A percentile compares a stretch with the other conserved stretches of the same genome.
These are phyloP conservation scores for Girardia tigrina DNA, from an alignment of 2,888 invertebrate species.

Conservation along the genomic window DNA sequence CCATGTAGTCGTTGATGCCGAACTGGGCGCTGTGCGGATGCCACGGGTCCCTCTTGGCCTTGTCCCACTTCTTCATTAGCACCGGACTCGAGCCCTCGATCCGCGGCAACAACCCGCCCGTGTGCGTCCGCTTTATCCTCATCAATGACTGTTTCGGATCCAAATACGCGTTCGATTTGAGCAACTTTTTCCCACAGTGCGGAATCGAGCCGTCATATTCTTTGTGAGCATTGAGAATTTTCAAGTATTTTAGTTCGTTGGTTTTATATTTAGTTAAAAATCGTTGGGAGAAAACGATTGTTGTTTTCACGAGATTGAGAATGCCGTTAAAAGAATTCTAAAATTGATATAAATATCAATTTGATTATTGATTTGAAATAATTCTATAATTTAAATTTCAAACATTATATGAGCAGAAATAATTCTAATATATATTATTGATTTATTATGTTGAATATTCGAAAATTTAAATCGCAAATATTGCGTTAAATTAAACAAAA, in stretches of 20 bases:
- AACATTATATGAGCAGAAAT: too few species aligned
- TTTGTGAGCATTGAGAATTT: neutral
- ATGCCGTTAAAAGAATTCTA: too few species aligned
- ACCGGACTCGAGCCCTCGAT: slow-evolving; percentile 37
- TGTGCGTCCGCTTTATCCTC: neutral
- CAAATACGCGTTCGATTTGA: neutral
- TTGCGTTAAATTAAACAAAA: too few species aligned
- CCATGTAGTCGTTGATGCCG: slow-evolving; percentile 87
- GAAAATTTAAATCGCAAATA: too few species aligned
- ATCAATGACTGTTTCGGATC: neutral
- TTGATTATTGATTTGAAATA: too few species aligned
- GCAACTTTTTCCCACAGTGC: neutral
- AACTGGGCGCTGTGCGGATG: slow-evolving; percentile 64
- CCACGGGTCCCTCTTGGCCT: slow-evolving; percentile 55
- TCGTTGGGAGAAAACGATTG: too few species aligned
- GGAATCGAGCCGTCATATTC: slow-evolving; percentile 2
- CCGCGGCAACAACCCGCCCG: slow-evolving; percentile 41
- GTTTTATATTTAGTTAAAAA: neutral
- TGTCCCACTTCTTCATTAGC: slow-evolving; percentile 28
- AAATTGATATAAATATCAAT: too few species aligned
- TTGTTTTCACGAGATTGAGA: too few species aligned
- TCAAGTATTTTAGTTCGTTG: neutral
- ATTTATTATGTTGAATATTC: too few species aligned
- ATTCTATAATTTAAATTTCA: too few species aligned
- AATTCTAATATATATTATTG: too few species aligned